Evolutionary conservation across 2,797 vertebrate species (phyloP).

Genomic region (Tympanoctomys barrerae): DNA sequence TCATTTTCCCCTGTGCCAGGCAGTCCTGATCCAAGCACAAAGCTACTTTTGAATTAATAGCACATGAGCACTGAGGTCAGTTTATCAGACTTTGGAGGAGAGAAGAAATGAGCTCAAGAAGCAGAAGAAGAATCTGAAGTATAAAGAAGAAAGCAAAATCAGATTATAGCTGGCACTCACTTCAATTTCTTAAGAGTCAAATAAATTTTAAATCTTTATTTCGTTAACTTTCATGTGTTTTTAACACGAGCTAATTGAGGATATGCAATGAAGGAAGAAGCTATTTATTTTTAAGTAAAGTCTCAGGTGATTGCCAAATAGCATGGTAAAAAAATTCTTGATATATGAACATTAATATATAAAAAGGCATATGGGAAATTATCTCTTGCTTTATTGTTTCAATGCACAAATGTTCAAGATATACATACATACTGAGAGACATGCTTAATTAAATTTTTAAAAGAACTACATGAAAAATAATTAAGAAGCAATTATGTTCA

Average conservation of each 20-base stretch:
- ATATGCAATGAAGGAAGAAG: not conserved
- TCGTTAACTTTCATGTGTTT: not conserved
- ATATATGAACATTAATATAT: not conserved
- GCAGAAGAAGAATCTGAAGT: not conserved
- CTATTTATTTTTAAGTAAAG: not conserved
- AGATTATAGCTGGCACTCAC: not conserved
- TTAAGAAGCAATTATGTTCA: not conserved
- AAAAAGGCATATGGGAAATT: not conserved
- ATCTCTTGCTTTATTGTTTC: not conserved
- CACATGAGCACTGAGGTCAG: conserved; percentile 35
- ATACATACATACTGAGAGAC: not conserved
- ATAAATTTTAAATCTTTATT: not conserved
- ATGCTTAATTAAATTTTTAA: not conserved
- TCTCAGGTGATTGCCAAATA: not conserved
- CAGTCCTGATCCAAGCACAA: conserved; percentile 55
- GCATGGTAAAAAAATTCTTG: not conserved
- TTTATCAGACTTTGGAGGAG: conserved; percentile 53
- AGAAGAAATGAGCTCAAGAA: conserved; percentile 12
- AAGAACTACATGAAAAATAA: not conserved
- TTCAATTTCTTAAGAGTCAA: not conserved
- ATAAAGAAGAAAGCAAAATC: not conserved
- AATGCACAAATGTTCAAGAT: not conserved
- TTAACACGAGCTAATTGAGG: not conserved
- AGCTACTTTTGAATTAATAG: conserved; percentile 70
- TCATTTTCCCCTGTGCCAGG: conserved; percentile 47